phyloP scores from a whole-genome alignment of 2,888 invertebrate species.

The Agrotis exclamationis region DNA sequence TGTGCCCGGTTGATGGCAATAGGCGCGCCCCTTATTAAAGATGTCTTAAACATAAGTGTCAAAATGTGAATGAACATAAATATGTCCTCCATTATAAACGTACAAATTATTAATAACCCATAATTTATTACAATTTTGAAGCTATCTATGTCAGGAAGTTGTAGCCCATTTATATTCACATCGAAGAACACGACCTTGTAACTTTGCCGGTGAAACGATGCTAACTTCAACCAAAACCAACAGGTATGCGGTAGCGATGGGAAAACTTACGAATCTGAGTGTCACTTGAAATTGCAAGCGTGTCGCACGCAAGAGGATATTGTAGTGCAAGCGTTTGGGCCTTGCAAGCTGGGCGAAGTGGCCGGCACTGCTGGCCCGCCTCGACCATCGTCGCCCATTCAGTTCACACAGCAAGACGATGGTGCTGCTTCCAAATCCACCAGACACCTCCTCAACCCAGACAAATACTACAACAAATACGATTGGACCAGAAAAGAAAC shows the following conservation, averaged over 20 bases:
- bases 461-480: constrained; percentile 92
- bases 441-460: constrained; percentile 94
- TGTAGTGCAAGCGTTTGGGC: constrained; percentile 94
- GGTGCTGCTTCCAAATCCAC: constrained; percentile 95
- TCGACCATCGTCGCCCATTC: constrained; percentile 94
- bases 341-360: constrained; percentile 93
- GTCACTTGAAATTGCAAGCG: constrained; percentile 95
- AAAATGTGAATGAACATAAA: background rate
- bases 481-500: constrained; percentile 91
- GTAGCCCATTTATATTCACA: constrained; percentile 45
- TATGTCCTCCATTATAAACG: constrained; percentile 1
- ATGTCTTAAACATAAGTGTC: background rate
- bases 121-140: constrained; percentile 46
- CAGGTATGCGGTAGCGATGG: constrained; percentile 95
- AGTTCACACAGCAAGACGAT: constrained; percentile 95
- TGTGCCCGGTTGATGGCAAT: background rate
- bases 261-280: constrained; percentile 96
- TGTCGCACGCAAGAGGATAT: constrained; percentile 96
- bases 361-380: constrained; percentile 95
- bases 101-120: constrained; percentile 37
- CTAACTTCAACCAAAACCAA: constrained; percentile 67
- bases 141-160: constrained; percentile 36
- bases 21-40: background rate
- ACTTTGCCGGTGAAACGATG: constrained; percentile 26
- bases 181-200: constrained; percentile 40